These are phyloP conservation scores for Phaetusa simplex DNA, from an alignment of 2,113 vertebrate genomes.

Conservation along the genomic window DNA sequence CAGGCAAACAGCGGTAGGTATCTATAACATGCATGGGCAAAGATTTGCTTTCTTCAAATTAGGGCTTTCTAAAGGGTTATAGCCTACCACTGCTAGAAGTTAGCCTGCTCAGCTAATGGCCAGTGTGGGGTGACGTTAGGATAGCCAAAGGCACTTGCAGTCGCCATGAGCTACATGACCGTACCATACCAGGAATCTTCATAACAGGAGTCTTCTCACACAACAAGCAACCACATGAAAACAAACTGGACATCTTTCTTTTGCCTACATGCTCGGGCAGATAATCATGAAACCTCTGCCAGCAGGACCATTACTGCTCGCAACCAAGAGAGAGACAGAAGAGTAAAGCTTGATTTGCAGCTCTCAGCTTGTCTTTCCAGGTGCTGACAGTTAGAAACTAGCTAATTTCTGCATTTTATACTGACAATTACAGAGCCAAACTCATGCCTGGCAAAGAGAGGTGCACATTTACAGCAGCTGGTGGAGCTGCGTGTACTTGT, in stretches of 20 bases:
- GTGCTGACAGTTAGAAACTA: conserved; percentile 1
- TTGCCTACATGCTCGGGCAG: neutral
- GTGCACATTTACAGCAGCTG: conserved; percentile 6
- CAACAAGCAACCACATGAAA: neutral
- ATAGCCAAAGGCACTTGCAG: neutral
- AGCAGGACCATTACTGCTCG: neutral
- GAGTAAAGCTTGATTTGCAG: neutral
- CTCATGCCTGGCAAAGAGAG: conserved; percentile 13
- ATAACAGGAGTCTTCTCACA: neutral
- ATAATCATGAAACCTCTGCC: neutral
- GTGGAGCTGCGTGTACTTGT: neutral
- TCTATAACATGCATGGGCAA: neutral
- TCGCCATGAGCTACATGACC: neutral
- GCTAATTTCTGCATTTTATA: conserved; percentile 17
- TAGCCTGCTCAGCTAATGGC: neutral
- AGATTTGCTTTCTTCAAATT: neutral
- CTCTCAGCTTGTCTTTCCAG: neutral
- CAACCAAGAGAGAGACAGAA: neutral
- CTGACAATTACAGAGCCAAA: neutral
- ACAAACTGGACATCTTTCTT: neutral
- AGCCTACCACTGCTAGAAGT: neutral
- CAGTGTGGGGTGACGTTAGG: neutral
- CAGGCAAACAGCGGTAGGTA: neutral
- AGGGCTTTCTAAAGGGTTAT: neutral
- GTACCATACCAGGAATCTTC: neutral